Evolutionary conservation across 1,140 invertebrate species (phyloP).

Genomic region (Teleopsis dalmanni): DNA sequence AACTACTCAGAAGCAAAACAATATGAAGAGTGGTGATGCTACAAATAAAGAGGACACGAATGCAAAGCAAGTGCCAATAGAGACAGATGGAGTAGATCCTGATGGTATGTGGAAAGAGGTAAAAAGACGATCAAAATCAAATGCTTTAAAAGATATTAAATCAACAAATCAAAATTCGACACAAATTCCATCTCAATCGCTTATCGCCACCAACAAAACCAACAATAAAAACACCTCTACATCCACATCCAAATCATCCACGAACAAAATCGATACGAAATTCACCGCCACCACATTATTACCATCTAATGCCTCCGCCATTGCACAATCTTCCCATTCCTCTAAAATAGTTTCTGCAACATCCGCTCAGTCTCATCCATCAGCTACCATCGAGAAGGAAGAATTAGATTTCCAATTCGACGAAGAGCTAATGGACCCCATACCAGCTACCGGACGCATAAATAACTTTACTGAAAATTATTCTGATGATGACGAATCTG

Average conservation of each 20-base stretch:
- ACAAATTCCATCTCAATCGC: conserved; percentile 21
- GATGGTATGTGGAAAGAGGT: conserved; percentile 48
- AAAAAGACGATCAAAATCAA: conserved; percentile 50
- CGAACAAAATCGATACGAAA: conserved; percentile 17
- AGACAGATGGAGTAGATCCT: conserved; percentile 14
- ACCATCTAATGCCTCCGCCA: conserved; percentile 29
- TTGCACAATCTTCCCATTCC: too few relatives aligned
- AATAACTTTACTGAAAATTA: conserved; percentile 73
- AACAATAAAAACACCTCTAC: conserved; percentile 18
- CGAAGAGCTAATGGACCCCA: conserved; percentile 76
- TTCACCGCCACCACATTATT: conserved; percentile 16
- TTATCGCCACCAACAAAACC: conserved; percentile 25
- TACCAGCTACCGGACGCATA: conserved; percentile 57
- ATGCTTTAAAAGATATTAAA: conserved; percentile 45
- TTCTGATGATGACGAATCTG: conserved; percentile 72
- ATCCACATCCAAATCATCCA: conserved; percentile 19
- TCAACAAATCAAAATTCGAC: conserved; percentile 25
- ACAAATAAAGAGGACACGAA: neutral
- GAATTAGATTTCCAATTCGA: conserved; percentile 96
- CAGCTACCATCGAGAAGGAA: conserved; percentile 57
- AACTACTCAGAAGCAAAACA: conserved; percentile 22
- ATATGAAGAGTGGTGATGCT: neutral
- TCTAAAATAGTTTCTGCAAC: neutral
- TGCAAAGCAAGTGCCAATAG: neutral
- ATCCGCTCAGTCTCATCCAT: conserved; percentile 32